Evolutionary conservation across 2,888 invertebrate genomes (phyloP), one percentile per base, ranked within the genome.

Genomic region (Mimumesa dahlbomi): DNA sequence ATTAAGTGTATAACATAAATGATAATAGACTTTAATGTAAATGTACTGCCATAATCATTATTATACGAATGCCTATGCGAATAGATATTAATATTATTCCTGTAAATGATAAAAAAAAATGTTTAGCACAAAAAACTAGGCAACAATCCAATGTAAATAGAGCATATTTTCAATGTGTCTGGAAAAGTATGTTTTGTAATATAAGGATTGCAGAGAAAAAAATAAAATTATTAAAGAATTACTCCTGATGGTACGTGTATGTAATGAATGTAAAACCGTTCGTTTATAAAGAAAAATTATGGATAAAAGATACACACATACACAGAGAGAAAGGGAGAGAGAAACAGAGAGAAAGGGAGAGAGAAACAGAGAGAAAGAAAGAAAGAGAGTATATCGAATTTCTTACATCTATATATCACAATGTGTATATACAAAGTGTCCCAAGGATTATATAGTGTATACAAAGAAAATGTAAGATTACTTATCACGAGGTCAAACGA

Each of bases 181-280:
- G 86, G 79, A 88, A 89, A 88, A 87, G 88, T 89, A 89, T 89
- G 89, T 89, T 89, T 89, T 89, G 89, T 89, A 89, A 89, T 88
- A 89, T 89, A 89, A 87, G 87, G 84, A 88, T 87, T 88, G 86
- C 87, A 84, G 86, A 84, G 83, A 82, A 84, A n/a, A n/a, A 85
- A 87, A 87, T 86, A 88, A 88, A 88, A 87, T 85, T 79, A 88
- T 81, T 85, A 81, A 84, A 75, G 73, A 83, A 82, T 67, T 46
- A 50, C 48, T 66, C 11, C 38, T 34, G 31, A 58, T 65, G 22
- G 46, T 38, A 59, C 13, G 25, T 64, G n/a, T 70, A 16, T 22
- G 36, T 16, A 52, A 4, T 13, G 16, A 57, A 43, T 7, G 13
- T 7, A 7, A 21, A 40, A 61, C 42, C 50, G 7, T 25, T 34